Evolutionary conservation across 2,113 vertebrate genomes (phyloP).

Genomic region (Haemorhous mexicanus): DNA sequence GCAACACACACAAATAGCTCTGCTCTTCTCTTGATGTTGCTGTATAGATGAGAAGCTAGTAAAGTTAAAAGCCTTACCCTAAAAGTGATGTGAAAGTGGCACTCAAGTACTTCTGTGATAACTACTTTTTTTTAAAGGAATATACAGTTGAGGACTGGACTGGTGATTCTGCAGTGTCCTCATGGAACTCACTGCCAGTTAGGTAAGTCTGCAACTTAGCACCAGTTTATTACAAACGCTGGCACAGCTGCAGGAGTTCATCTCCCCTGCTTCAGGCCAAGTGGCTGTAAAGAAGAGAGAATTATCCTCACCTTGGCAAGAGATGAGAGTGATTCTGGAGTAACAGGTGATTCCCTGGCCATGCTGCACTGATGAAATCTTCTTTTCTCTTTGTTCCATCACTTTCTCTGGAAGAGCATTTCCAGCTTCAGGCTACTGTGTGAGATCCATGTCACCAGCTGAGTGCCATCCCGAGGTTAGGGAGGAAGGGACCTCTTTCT

Average conservation of each 20-base stretch:
- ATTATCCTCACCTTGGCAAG: background rate
- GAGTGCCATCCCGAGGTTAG: background rate
- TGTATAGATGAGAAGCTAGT: background rate
- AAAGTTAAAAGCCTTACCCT: background rate
- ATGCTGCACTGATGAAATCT: background rate
- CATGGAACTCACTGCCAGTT: background rate
- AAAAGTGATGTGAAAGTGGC: background rate
- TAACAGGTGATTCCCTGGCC: background rate
- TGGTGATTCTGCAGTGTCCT: background rate
- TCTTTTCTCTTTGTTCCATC: background rate
- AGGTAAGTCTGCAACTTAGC: background rate
- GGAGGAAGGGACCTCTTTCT: background rate
- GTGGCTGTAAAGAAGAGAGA: background rate
- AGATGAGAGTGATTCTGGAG: background rate
- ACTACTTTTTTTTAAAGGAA: background rate
- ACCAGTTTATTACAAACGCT: background rate
- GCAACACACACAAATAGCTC: fast-evolving
- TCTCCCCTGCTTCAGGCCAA: background rate
- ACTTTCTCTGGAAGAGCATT: background rate
- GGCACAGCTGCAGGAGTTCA: background rate
- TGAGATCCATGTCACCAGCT: background rate
- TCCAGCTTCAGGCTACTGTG: background rate
- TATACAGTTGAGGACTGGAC: background rate
- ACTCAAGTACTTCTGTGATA: background rate
- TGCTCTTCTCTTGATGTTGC: background rate